Percentiles rank a stretch among this genome's conserved stretches.
These are phyloP conservation scores for Pterobdella sp. DNA, from an alignment of 2,888 invertebrate species.

Conservation along the genomic window DNA sequence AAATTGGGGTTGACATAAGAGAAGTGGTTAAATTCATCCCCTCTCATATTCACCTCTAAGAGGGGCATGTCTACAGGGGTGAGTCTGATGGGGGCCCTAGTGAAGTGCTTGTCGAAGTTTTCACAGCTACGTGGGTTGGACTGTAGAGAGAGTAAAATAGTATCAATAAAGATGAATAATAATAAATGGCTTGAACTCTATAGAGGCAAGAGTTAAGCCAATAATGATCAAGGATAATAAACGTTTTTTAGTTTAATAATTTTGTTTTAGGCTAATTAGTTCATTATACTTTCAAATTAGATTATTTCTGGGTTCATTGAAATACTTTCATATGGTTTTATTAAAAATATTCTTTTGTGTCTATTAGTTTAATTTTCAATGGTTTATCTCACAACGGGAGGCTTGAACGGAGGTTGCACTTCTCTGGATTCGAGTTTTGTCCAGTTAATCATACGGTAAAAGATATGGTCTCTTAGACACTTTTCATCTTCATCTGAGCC, in stretches of 20 bases:
- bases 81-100: conserved; percentile 54
- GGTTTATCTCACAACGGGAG: conserved; percentile 98
- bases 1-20: conserved; percentile 81
- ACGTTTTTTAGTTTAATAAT: no score
- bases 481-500: conserved; percentile 70
- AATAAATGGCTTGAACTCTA: no score
- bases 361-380: conserved; percentile 38
- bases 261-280: no score
- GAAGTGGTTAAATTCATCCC: conserved; percentile 85
- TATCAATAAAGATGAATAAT: no score
- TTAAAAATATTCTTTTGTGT: background rate
- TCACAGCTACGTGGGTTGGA: conserved; percentile 56
- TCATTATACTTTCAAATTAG: no score
- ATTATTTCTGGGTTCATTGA: no score
- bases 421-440: conserved; percentile 88
- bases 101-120: conserved; percentile 59
- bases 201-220: no score
- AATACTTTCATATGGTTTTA: no score
- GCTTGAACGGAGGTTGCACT: conserved; percentile 98
- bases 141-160: conserved; percentile 49
- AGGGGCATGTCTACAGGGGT: conserved; percentile 57
- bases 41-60: conserved; percentile 51
- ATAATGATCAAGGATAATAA: no score
- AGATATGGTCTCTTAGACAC: conserved; percentile 87
- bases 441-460: conserved; percentile 97